Conservation (phyloP, 2,797 vertebrate genomes). For the Lerista edwardsae region DNA sequence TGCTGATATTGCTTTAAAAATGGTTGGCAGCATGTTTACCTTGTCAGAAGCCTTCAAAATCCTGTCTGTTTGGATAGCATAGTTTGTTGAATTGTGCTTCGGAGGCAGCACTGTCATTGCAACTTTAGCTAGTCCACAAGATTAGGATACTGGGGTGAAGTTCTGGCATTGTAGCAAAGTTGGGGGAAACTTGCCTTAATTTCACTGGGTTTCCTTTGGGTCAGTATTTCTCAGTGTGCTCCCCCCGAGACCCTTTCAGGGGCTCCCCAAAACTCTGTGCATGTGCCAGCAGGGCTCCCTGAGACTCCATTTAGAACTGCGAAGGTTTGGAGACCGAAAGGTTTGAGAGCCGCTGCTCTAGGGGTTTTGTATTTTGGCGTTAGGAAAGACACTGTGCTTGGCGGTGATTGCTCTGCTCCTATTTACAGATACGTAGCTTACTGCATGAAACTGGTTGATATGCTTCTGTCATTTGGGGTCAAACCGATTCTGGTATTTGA, state of each 20-base stretch:
- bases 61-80: neutral
- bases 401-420: neutral
- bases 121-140: neutral
- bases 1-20: neutral
- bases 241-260: too few relatives aligned
- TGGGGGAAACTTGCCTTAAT: neutral
- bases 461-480: constrained; percentile 89
- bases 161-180: neutral
- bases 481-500: constrained; percentile 95
- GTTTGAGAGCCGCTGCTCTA: too few relatives aligned
- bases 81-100: neutral
- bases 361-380: neutral
- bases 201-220: neutral
- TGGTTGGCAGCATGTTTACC: neutral
- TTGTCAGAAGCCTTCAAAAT: neutral
- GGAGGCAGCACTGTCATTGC: neutral
- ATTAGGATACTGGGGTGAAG: neutral
- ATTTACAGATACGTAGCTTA: constrained; percentile 88
- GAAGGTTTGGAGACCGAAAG: too few relatives aligned
- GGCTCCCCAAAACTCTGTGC: too few relatives aligned
- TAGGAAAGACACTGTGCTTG: neutral
- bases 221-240: too few relatives aligned
- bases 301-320: too few relatives aligned
- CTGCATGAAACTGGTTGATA: constrained; percentile 96
- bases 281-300: too few relatives aligned